Base-by-base conservation (phyloP, 2,113 vertebrate species). In the Cygnus atratus region DNA sequence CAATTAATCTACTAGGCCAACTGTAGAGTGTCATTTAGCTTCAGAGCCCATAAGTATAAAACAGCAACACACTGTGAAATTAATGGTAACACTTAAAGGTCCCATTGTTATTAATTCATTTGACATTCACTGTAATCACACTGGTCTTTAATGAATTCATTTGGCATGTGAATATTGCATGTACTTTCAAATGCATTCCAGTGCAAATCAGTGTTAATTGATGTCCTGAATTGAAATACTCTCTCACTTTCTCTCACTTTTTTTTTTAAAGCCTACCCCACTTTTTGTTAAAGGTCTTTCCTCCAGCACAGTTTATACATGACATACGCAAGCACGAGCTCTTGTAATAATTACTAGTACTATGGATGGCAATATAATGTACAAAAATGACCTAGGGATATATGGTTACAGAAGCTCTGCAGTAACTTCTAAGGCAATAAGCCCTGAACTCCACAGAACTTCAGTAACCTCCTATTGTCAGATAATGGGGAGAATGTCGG, bases 31-130 rank as follows among this genome's bases (percentile, higher is more conserved):
- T 97, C 98, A 97, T 98, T 98, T 98, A 97, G 96, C 95, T 97
- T 98, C 95, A 96, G 96, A 97, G 66, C 92, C 97, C 94, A 76
- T 96, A 97, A 97, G 96, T 96, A 97, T 97, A 97, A 98, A 98
- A 96, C 88, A 97, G 97, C 88, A 98, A 97, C 98, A 98, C 83
- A 97, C 97, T 97, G 98, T 97, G 98, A 98, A 97, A 97, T 96
- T 98, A 98, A 98, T 98, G 97, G 97, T 98, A 97, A 97, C 97
- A 97, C 97, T 97, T 97, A 97, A 97, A 97, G 97, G 96, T 96
- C 93, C 97, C 96, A 97, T 98, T 98, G 97, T 98, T 98, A 98
- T 98, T 98, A 98, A 98, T 98, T 98, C 97, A 97, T 98, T 98
- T 98, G 98, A 98, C 96, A 97, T 97, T 97, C 97, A 96, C 96